phyloP scores from a whole-genome alignment of 2,888 invertebrate genomes.

The Drosophila birchii region DNA sequence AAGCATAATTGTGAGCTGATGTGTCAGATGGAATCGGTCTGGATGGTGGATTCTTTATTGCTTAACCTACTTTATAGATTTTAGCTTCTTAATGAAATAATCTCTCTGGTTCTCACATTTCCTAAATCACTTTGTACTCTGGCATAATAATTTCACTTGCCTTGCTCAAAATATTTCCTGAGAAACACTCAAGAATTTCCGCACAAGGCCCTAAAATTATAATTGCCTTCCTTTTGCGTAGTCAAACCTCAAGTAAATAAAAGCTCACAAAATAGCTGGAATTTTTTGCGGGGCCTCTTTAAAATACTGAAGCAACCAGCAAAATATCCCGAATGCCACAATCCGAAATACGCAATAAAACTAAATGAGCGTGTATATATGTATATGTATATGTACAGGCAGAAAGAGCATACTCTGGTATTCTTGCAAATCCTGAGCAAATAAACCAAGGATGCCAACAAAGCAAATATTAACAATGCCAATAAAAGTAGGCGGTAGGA shows the following conservation, averaged over 20 bases:
- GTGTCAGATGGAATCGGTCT: background rate
- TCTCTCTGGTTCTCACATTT: background rate
- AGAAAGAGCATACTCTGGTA: slow-evolving; percentile 20
- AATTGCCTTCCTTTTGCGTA: slow-evolving; percentile 16
- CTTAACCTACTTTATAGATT: background rate
- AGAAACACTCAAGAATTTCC: slow-evolving; percentile 5
- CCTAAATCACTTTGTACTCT: background rate
- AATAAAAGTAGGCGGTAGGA: slow-evolving; percentile 61
- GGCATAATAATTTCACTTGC: background rate
- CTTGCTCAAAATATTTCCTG: background rate
- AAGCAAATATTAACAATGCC: slow-evolving; percentile 77
- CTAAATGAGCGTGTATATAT: slow-evolving; percentile 53
- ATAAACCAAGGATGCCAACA: slow-evolving; percentile 61
- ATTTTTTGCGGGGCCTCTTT: slow-evolving; percentile 22
- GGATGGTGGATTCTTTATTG: background rate
- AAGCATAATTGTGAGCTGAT: background rate
- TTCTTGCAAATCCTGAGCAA: slow-evolving; percentile 51
- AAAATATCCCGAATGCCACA: slow-evolving; percentile 36
- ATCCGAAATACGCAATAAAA: slow-evolving; percentile 48
- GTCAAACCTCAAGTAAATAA: slow-evolving; percentile 25
- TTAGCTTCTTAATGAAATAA: accelerated
- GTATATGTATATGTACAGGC: slow-evolving; percentile 12
- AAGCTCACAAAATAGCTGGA: slow-evolving; percentile 11
- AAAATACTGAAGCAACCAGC: slow-evolving; percentile 26
- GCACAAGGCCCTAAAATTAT: slow-evolving; percentile 1